Conservation (phyloP, 35 echinoderm and acorn worm species). For the Ophioderma brevispina region DNA sequence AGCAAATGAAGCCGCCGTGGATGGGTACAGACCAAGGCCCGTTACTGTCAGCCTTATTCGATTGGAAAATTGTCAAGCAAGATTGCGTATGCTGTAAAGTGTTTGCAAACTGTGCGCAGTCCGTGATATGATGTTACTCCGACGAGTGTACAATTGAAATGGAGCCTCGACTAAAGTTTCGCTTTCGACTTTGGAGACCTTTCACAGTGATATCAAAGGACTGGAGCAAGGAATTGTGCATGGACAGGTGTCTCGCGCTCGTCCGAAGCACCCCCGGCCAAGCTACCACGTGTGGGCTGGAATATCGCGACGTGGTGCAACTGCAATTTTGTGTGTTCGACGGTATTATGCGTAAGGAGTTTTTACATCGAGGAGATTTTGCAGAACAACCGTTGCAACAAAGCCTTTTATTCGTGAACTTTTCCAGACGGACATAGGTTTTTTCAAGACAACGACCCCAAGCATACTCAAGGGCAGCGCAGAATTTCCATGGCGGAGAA, state of each 20-base stretch:
- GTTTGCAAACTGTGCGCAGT: slow-evolving; percentile 4
- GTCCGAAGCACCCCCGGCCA: slow-evolving; percentile 57
- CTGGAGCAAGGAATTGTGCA: no score
- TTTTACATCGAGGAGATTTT: slow-evolving; percentile 14
- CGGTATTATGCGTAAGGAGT: slow-evolving; percentile 27
- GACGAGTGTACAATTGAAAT: slow-evolving; percentile 63
- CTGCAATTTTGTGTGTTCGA: slow-evolving; percentile 21
- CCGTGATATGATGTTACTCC: slow-evolving; percentile 61
- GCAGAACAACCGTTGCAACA: background rate
- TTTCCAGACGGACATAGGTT: slow-evolving; percentile 26
- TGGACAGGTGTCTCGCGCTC: no score
- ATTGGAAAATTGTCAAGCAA: background rate
- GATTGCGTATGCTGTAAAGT: slow-evolving; percentile 21
- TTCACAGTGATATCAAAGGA: no score
- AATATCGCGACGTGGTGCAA: slow-evolving; percentile 7
- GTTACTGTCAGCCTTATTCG: slow-evolving; percentile 39
- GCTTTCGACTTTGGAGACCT: no score
- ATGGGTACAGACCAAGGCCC: slow-evolving; percentile 30
- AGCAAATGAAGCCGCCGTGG: background rate
- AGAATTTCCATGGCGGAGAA: slow-evolving; percentile 3
- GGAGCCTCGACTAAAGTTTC: no score
- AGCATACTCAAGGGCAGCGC: slow-evolving; percentile 23
- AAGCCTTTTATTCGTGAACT: slow-evolving; percentile 17
- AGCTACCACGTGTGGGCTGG: slow-evolving; percentile 44
- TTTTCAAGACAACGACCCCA: slow-evolving; percentile 38